Base-by-base conservation (phyloP, 2,113 vertebrate genomes). In the Naja naja region DNA sequence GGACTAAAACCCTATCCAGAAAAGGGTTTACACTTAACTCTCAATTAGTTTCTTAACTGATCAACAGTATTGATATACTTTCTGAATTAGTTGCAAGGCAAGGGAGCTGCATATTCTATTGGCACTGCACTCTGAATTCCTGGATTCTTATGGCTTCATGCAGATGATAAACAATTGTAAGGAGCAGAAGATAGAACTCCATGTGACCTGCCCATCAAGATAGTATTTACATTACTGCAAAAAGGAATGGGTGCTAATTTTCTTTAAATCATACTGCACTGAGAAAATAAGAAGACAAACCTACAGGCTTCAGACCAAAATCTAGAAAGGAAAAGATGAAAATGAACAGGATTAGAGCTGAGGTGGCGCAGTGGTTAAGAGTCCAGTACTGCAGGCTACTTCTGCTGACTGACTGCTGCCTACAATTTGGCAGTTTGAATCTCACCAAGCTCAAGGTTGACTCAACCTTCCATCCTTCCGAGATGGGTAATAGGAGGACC, bases 81-180 rank as follows among this genome's bases (percentile, higher is more conserved):
- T 81, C n/a, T 81, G n/a, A 81, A 39, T 81, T 74, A 74, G n/a
- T 18, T 22, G 16, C 69, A 39, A 39, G 18, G 18, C 34, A 39
- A 39, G 69, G 34, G 16, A 81, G 6, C 6, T 81, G 34, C 16
- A 16, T 39, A 39, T 74, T n/a, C n/a, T 74, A 74, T 81, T 39
- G 16, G 39, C 18, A 22, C 91, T 92, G 7, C 93, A 91, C 64
- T 54, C 93, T 74, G 94, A 96, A 49, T 94, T 89, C 94, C 30
- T 90, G 69, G 91, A 94, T 60, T 0, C 85, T 45, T 49, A 27
- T 52, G 45, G 27, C 52, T 87, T 49, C 86, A 87, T 87, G 16
- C 30, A n/a, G 86, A 87, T n/a, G 27, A 52, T n/a, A 30, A 87
- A 87, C 18, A 87, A 3, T 30, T n/a, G 86, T 30, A 87, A 52